Base-by-base conservation (phyloP, 2,888 invertebrate species). In the Heliconius sara region DNA sequence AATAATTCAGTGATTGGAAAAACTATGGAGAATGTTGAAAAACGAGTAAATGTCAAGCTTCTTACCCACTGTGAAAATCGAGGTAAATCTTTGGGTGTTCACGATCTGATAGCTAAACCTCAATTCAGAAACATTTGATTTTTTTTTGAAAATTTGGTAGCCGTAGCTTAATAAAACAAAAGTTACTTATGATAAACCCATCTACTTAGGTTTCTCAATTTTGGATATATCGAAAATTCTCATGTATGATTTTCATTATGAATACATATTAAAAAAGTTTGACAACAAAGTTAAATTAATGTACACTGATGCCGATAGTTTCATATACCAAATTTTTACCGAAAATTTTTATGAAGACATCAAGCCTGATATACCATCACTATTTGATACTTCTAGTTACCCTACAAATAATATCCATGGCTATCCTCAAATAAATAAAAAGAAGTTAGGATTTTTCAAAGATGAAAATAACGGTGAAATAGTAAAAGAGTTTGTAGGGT, bases 1-100 rank as follows among this genome's bases (percentile, higher is more conserved):
- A 47, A 47, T 84, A 92, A 92, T 81, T 83, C 88, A 1, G 47
- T 47, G 83, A 91, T 88, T 83, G 89, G 91, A 0, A 91, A 91
- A 80, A 88, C 86, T 0, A 47, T 90, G 85, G 89, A 89, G 82
- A 89, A 88, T 79, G 84, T 88, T 25, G 84, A 87, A 63, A 63
- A 63, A n/a, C 25, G 25, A 13, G 25, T 63, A 25, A 63, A 63
- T 63, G 63, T 63, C 13, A 63, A 63, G 63, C 13, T 63, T 25
- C 63, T 63, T 63, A 63, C 25, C 63, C 63, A 63, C 25, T 63
- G 63, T 25, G 22, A 57, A 22, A 57, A 57, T 57, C 22, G 57
- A 22, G 57, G 57, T 57, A 57, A 52, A 52, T 52, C 57, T 47
- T 57, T 60, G 60, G 60, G n/a, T 60, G 60, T n/a, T n/a, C 60